phyloP scores from a whole-genome alignment of 2,888 invertebrate genomes.

The Drosophila nr. medialis region DNA sequence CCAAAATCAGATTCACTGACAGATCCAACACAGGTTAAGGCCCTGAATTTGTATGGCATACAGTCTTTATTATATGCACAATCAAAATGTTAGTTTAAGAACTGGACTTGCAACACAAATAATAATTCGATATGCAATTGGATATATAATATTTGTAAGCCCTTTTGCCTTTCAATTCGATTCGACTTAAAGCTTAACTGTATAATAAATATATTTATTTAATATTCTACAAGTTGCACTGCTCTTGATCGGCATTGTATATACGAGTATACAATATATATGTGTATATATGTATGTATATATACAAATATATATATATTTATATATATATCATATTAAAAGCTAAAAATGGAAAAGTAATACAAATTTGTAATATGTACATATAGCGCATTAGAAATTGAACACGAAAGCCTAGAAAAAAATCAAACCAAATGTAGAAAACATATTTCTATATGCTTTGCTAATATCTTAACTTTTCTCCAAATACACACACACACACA shows the following conservation, averaged over 20 bases:
- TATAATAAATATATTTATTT: neutral
- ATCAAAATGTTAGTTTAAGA: neutral
- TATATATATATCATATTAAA: conserved; percentile 9
- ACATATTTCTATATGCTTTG: conserved; percentile 1
- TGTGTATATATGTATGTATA: neutral
- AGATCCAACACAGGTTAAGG: no score
- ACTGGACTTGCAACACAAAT: neutral
- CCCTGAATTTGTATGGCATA: neutral
- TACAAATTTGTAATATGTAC: conserved; percentile 43
- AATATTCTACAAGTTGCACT: neutral
- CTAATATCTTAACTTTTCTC: conserved; percentile 43
- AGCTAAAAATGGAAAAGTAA: conserved; percentile 23
- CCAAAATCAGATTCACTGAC: neutral
- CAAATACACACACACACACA: conserved; percentile 25
- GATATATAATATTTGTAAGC: neutral
- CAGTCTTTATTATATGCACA: neutral
- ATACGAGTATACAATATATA: conserved; percentile 19
- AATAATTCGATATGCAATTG: neutral
- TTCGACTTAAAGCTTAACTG: neutral
- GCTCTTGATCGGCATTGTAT: conserved; percentile 33
- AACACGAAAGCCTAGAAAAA: conserved; percentile 59
- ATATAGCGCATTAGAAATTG: conserved; percentile 59
- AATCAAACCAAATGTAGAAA: conserved; percentile 34
- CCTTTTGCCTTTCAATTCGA: neutral
- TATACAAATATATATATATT: neutral